A percentile compares a stretch with the other conserved stretches of the same genome.
Evolutionary conservation across 2,888 invertebrate species (phyloP).

Genomic region (Erebia aethiops): DNA sequence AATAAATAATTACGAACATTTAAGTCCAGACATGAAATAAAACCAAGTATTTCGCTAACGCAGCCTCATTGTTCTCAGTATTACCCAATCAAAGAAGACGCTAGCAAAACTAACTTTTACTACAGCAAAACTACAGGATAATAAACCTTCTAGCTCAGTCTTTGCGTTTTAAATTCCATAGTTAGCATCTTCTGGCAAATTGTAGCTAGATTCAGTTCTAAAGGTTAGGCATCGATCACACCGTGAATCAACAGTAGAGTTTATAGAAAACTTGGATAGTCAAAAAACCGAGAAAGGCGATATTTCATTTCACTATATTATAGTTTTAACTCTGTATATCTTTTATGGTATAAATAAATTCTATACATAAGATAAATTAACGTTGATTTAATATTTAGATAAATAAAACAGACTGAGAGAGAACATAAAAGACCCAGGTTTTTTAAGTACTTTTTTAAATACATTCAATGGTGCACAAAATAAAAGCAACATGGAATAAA

Average conservation of each 20-base stretch:
- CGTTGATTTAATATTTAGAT: neutral
- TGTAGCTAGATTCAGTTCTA: conserved; percentile 32
- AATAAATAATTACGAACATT: conserved; percentile 32
- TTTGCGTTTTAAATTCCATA: conserved; percentile 11
- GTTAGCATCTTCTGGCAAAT: neutral
- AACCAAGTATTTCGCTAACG: conserved; percentile 38
- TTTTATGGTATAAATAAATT: too few relatives aligned
- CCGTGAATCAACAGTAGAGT: conserved; percentile 17
- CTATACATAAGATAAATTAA: neutral
- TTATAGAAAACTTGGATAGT: neutral
- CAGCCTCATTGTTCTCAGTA: conserved; percentile 41
- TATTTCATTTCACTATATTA: too few relatives aligned
- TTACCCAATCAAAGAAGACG: conserved; percentile 44
- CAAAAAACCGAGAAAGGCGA: too few relatives aligned
- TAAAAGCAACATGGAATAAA: neutral
- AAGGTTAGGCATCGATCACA: conserved; percentile 33
- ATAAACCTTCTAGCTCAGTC: neutral
- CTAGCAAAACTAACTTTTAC: conserved; percentile 42
- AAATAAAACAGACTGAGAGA: neutral
- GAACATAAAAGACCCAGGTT: neutral
- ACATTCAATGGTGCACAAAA: neutral
- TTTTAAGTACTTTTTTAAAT: neutral
- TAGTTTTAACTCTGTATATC: too few relatives aligned
- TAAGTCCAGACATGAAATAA: conserved; percentile 38
- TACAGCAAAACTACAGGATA: conserved; percentile 19